Percentiles rank a stretch among this genome's conserved stretches.
Evolutionary conservation across 2,797 vertebrate genomes (phyloP).

Genomic region (Sciaenops ocellatus): DNA sequence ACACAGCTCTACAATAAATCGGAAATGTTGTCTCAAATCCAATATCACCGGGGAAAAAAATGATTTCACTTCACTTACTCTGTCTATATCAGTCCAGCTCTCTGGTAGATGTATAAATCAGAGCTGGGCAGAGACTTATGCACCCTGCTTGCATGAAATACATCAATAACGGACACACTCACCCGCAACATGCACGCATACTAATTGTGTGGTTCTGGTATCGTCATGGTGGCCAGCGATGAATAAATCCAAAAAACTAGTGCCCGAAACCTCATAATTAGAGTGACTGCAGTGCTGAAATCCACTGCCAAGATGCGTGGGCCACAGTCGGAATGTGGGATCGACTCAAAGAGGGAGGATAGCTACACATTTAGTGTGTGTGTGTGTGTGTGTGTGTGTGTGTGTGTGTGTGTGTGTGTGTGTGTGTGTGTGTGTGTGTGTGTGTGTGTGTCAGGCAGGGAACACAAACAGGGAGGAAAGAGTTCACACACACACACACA

Average conservation of each 20-base stretch:
- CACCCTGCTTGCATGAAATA: conserved; percentile 27
- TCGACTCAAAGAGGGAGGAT: conserved; percentile 40
- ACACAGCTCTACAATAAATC: conserved; percentile 17
- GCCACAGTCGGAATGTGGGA: conserved; percentile 70
- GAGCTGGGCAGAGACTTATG: conserved; percentile 2
- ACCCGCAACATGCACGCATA: conserved; percentile 47
- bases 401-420: background rate
- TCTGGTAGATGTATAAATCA: conserved; percentile 2
- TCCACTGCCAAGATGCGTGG: conserved; percentile 60
- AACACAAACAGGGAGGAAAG: conserved; percentile 19
- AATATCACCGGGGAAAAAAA: background rate
- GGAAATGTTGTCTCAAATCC: conserved; percentile 3
- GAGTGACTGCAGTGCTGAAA: conserved; percentile 48
- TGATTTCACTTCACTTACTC: background rate
- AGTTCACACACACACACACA: conserved; percentile 23
- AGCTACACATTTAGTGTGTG: conserved; percentile 23
- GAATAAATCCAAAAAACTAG: conserved; percentile 34
- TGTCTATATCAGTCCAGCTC: conserved; percentile 1
- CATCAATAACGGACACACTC: conserved; percentile 25
- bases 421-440: conserved; percentile 5
- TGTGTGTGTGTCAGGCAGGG: background rate
- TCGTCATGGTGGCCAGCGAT: conserved; percentile 36
- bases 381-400: conserved; percentile 17
- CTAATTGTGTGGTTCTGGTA: conserved; percentile 67
- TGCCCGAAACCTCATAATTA: conserved; percentile 55